Percentiles rank a stretch among this genome's conserved stretches.
phyloP scores from a whole-genome alignment of 2,797 vertebrate genomes.

The Anguilla anguilla region DNA sequence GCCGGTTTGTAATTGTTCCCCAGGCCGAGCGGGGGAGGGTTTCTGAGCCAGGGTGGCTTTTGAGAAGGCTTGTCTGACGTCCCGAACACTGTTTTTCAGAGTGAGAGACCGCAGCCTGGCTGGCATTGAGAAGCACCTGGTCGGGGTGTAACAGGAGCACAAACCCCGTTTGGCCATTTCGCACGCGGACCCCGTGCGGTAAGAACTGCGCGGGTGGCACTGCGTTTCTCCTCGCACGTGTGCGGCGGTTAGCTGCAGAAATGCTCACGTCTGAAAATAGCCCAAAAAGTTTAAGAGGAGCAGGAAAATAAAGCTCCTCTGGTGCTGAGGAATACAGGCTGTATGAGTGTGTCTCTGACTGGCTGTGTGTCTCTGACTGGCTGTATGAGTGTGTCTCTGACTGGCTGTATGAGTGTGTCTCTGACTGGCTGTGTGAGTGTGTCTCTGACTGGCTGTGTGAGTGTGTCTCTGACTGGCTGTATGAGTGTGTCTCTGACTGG shows the following conservation, averaged over 20 bases:
- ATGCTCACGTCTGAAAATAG: conserved; percentile 32
- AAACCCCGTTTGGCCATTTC: background rate
- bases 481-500: background rate
- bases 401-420: background rate
- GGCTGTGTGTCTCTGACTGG: background rate
- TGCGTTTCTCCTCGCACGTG: conserved; percentile 31
- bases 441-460: background rate
- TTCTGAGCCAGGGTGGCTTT: background rate
- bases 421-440: too few species aligned
- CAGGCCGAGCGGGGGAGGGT: background rate
- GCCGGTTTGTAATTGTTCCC: background rate
- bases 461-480: background rate
- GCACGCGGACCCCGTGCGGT: background rate
- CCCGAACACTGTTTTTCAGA: background rate
- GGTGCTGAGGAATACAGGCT: conserved; percentile 5
- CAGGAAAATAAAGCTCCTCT: conserved; percentile 23
- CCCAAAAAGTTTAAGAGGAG: conserved; percentile 9
- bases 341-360: background rate
- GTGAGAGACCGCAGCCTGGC: background rate
- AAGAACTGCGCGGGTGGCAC: background rate
- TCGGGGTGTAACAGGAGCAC: background rate
- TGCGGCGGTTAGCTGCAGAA: background rate
- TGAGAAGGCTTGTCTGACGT: background rate
- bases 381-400: background rate
- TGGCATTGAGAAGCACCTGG: background rate